phyloP scores from a whole-genome alignment of 1,140 invertebrate genomes.

The Drosophila equinoxialis region DNA sequence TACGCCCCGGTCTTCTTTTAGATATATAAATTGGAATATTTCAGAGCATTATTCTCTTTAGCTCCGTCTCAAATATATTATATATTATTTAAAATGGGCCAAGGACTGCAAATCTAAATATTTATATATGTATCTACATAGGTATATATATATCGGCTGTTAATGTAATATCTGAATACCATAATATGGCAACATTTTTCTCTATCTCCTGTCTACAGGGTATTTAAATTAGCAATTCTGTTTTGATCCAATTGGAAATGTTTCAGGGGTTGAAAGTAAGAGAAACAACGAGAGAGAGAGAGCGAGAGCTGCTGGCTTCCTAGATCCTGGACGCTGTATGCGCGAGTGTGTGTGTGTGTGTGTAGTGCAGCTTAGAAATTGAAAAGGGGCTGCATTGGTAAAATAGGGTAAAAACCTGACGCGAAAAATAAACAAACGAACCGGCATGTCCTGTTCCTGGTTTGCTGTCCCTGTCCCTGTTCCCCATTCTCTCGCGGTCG shows the following conservation, averaged over 20 bases:
- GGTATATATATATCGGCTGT: too few species aligned
- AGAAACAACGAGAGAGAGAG: neutral
- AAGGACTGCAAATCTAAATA: too few species aligned
- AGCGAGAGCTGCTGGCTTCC: slow-evolving; percentile 22
- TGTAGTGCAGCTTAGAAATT: slow-evolving; percentile 30
- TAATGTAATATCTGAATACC: too few species aligned
- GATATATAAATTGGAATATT: too few species aligned
- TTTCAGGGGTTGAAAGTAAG: slow-evolving; percentile 53
- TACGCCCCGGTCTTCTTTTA: too few species aligned
- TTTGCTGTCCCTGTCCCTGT: slow-evolving; percentile 3
- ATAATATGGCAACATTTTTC: too few species aligned
- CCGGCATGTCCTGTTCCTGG: slow-evolving; percentile 43
- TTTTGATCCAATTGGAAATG: slow-evolving; percentile 51
- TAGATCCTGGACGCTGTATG: slow-evolving; percentile 36
- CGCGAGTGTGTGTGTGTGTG: slow-evolving; percentile 37
- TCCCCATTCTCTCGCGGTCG: neutral
- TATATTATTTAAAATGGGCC: too few species aligned
- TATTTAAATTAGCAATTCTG: neutral
- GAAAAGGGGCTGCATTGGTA: slow-evolving; percentile 56
- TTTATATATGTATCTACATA: too few species aligned
- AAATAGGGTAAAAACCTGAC: slow-evolving; percentile 81
- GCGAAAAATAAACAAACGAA: slow-evolving; percentile 74
- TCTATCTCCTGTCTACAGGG: neutral
- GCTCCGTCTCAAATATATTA: too few species aligned
- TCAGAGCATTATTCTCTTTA: too few species aligned